Evolutionary conservation across 2,888 invertebrate species (phyloP), one percentile per base, ranked within the genome.

Genomic region (Rotaria macrura): DNA sequence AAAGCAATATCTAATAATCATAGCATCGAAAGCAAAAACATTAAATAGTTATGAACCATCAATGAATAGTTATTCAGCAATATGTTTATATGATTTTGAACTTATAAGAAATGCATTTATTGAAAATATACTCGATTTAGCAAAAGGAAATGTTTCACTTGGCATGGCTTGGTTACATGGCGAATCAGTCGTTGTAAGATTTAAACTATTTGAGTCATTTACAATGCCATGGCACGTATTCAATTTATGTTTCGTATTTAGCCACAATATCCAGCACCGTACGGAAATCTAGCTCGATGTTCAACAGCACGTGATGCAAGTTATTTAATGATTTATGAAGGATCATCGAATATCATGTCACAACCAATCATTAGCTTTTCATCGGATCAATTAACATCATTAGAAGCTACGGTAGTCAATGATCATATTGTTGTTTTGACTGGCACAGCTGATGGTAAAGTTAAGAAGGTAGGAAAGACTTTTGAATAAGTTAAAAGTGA

Each of bases 141-240:
- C 79, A 4, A 79, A 79, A 43, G 79, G 79, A 25, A 79, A 79
- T 43, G 43, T 43, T 79, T 79, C 79, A 43, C 43, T 79, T 12
- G 79, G 79, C n/a, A 79, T 79, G 79, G 40, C 79, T n/a, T 79
- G 79, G 79, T 43, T 79, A 43, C 79, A 79, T 79, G 79, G 79
- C 6, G 79, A 79, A 79, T 79, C 79, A n/a, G 43, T 43, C 12
- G 43, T 79, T 79, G 79, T 79, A 79, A 79, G 79, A 34, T 34
- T 10, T 17, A 34, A 54, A 47, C 7, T 29, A 34, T 65, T 79
- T 40, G 9, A n/a, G n/a, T n/a, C n/a, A n/a, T n/a, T n/a, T n/a
- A n/a, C n/a, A n/a, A n/a, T n/a, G n/a, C n/a, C n/a, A n/a, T n/a
- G n/a, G n/a, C n/a, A n/a, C n/a, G n/a, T n/a, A n/a, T n/a, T n/a